Conservation (phyloP, 2,888 invertebrate genomes). For the Tetramorium bicarinatum region DNA sequence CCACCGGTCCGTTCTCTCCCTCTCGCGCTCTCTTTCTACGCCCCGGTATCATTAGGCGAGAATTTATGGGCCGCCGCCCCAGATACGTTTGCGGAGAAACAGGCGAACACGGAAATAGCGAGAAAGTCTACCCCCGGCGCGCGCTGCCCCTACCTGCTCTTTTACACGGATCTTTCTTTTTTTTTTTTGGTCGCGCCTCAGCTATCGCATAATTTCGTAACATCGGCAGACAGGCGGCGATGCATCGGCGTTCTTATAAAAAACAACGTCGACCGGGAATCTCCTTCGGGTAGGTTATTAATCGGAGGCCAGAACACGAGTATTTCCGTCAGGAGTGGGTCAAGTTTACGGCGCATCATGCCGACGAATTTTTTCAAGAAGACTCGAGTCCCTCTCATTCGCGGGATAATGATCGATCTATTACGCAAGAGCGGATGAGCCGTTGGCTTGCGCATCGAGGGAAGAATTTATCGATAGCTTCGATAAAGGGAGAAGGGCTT, state of each 20-base stretch:
- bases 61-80: conserved; percentile 67
- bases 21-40: not conserved
- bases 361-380: conserved; percentile 22
- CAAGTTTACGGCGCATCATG: conserved; percentile 62
- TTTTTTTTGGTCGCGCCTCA: not conserved
- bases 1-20: not conserved
- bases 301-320: not conserved
- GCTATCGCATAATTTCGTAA: conserved; percentile 63
- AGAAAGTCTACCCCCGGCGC: conserved; percentile 31
- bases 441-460: not conserved
- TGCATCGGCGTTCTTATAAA: not conserved
- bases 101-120: conserved; percentile 60
- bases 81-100: conserved; percentile 62
- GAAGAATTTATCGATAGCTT: conserved; percentile 21
- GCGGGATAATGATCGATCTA: not conserved
- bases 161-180: not conserved
- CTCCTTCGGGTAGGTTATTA: conserved; percentile 57
- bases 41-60: conserved; percentile 61
- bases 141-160: not conserved
- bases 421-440: not conserved
- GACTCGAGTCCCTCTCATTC: not conserved
- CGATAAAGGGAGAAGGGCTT: not conserved
- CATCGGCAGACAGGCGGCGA: conserved; percentile 8
- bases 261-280: not conserved
- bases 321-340: conserved; percentile 69